Conservation (phyloP, 2,113 vertebrate genomes). For the Nasalis larvatus region DNA sequence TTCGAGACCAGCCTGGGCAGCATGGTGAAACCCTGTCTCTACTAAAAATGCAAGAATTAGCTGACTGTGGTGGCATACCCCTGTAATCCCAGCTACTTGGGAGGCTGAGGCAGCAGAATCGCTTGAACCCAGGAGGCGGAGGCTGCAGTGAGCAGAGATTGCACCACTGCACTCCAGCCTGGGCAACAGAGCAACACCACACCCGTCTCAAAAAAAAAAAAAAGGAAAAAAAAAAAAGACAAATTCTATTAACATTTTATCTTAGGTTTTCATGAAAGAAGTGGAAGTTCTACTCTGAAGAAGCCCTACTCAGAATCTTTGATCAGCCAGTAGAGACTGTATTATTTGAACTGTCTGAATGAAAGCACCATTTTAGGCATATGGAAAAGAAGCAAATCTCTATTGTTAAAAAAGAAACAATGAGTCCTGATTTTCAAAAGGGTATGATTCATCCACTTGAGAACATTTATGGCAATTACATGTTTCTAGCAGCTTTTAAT, state of each 20-base stretch:
- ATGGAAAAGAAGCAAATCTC: not conserved
- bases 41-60: no score
- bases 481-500: not conserved
- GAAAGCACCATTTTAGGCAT: not conserved
- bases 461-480: not conserved
- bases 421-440: not conserved
- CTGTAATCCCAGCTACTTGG: no score
- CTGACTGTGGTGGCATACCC: accelerated
- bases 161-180: no score
- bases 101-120: no score
- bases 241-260: not conserved
- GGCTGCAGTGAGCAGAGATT: no score
- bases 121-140: no score
- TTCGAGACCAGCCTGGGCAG: no score
- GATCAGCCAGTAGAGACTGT: not conserved
- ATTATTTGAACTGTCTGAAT: not conserved
- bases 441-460: not conserved
- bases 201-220: no score
- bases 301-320: not conserved
- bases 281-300: not conserved
- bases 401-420: not conserved
- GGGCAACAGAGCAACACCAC: no score
- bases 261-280: not conserved
- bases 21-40: no score
- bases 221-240: not conserved